Base-by-base conservation (phyloP, 1,140 invertebrate species). In the Tyrophagus putrescentiae region DNA sequence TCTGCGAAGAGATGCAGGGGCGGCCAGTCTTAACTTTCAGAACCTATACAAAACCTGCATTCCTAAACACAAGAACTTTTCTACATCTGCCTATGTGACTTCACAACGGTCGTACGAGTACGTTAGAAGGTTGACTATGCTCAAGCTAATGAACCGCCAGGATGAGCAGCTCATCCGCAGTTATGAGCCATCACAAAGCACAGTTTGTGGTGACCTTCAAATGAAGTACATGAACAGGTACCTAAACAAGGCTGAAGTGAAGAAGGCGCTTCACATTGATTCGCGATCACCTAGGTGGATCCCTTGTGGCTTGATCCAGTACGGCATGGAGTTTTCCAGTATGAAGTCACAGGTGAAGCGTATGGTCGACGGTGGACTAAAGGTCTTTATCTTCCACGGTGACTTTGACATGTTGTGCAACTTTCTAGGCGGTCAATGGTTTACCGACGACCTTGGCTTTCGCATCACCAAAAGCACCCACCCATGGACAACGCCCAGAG, bases 401-500 rank as follows among this genome's bases (percentile, higher is more conserved):
- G 78, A 79, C 67, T 70, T 75, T 25, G 77, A 79, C 62, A 76
- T 78, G 76, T 75, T 75, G 1, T 79, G 78, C 68, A 78, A 79
- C 64, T 78, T 76, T 61, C 66, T 77, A 1, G 75, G 75, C 34
- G 73, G 75, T 63, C 70, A 76, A 65, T 77, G 74, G 75, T 77
- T 77, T 66, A 67, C 71, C n/a, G 70, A 76, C 32, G 63, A 65
- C 31, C 68, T 75, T 4, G 61, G 64, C 13, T 60, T 67, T 6
- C 60, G 68, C 60, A 62, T 67, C 21, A 32, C 62, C 25, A 48
- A 9, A 66, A 65, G 34, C 33, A 41, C 52, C 29, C 42, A 23
- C 70, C 69, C 69, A 63, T 60, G 36, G 63, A 60, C 27, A 65
- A 64, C 56, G 52, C 62, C 32, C 73, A 76, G 62, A 53, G 50